These are phyloP conservation scores for Scomber scombrus DNA, from an alignment of 2,113 vertebrate genomes.

Conservation along the genomic window DNA sequence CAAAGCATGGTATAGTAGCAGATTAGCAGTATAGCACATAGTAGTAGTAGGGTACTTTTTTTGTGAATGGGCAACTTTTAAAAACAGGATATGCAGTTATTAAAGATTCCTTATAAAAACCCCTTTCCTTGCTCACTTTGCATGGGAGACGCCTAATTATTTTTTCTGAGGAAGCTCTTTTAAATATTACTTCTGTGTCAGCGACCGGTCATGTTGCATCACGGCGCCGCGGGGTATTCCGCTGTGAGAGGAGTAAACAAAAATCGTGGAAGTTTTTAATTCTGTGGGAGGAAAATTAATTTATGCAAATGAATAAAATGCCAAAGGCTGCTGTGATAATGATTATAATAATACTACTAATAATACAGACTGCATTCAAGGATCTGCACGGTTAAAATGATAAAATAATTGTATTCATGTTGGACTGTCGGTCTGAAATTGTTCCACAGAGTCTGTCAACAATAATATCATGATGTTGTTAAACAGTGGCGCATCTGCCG, in stretches of 20 bases:
- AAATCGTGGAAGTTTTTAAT: conserved; percentile 25
- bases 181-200: conserved; percentile 42
- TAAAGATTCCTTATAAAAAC: neutral
- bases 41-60: neutral
- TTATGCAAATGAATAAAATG: conserved; percentile 42
- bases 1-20: neutral
- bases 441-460: conserved; percentile 7
- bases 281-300: conserved; percentile 38
- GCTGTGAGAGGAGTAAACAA: conserved; percentile 45
- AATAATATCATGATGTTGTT: neutral
- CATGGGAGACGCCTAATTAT: conserved; percentile 8
- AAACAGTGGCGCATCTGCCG: neutral
- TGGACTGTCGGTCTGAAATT: conserved; percentile 12
- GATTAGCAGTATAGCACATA: no score
- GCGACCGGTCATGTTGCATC: conserved; percentile 47
- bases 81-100: neutral
- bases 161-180: conserved; percentile 18
- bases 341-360: neutral
- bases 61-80: conserved; percentile 12
- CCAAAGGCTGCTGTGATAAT: conserved; percentile 29
- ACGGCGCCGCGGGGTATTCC: conserved; percentile 35
- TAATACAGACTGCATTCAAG: conserved; percentile 28
- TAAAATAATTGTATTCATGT: conserved; percentile 20
- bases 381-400: conserved; percentile 21
- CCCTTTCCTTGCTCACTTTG: neutral